Conservation (phyloP, 2,797 vertebrate species). For the Alosa sapidissima region DNA sequence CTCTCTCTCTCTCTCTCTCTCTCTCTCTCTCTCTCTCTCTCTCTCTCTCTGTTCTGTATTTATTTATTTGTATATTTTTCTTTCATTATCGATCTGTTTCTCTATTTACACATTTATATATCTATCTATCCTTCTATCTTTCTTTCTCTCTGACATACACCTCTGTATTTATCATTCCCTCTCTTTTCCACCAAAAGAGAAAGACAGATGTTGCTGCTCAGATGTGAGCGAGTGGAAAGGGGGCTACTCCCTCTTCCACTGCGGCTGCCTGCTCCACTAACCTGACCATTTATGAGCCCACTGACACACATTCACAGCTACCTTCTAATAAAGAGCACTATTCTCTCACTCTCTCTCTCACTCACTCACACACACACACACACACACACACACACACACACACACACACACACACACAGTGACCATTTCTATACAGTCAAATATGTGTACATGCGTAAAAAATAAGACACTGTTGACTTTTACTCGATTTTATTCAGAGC, state of each 20-base stretch:
- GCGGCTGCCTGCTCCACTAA: neutral
- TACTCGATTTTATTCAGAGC: no score
- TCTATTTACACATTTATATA: neutral
- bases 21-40: no score
- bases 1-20: neutral
- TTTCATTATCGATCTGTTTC: neutral
- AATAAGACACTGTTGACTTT: no score
- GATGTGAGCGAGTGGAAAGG: neutral
- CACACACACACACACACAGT: neutral
- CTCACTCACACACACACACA: neutral
- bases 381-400: neutral
- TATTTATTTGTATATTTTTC: neutral
- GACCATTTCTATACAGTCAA: no score
- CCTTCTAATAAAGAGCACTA: slow-evolving; percentile 36
- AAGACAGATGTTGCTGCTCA: neutral
- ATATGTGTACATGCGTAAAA: no score
- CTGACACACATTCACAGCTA: slow-evolving; percentile 32
- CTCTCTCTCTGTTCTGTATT: neutral
- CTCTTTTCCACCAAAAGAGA: neutral
- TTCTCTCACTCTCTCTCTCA: slow-evolving; percentile 14
- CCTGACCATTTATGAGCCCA: slow-evolving; percentile 28
- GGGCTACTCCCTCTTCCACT: neutral
- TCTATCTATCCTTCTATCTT: neutral
- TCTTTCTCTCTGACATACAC: neutral
- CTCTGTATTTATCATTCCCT: neutral